Percentiles rank a stretch among this genome's conserved stretches.
phyloP scores from a whole-genome alignment of 2,888 invertebrate genomes.

The Gymnoscelis rufifasciata region DNA sequence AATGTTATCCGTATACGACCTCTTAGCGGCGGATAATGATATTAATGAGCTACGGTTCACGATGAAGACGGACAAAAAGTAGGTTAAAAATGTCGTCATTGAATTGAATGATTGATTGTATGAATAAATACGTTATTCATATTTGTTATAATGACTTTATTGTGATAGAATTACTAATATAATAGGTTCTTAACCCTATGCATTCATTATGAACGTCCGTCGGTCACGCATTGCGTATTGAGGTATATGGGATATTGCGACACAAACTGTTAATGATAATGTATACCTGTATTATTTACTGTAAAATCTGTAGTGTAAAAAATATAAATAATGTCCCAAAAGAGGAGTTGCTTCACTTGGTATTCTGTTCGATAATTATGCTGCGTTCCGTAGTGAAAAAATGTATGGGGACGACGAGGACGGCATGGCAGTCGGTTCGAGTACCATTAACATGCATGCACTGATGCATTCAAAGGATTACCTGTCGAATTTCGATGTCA shows the following conservation, averaged over 20 bases:
- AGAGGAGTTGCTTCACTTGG: constrained; percentile 47
- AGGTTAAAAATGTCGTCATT: too few relatives aligned
- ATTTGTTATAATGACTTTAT: constrained; percentile 35
- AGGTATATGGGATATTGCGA: constrained; percentile 64
- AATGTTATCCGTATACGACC: constrained; percentile 25
- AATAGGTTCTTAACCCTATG: constrained; percentile 64
- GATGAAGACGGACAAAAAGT: too few relatives aligned
- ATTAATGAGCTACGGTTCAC: constrained; percentile 7
- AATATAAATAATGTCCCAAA: constrained; percentile 48
- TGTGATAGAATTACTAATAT: constrained; percentile 49
- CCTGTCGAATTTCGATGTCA: constrained; percentile 56
- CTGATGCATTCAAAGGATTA: constrained; percentile 44
- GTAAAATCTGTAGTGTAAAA: constrained; percentile 40
- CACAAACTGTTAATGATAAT: constrained; percentile 38
- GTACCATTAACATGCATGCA: constrained; percentile 40
- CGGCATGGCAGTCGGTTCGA: constrained; percentile 11
- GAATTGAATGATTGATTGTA: too few relatives aligned
- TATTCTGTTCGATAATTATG: constrained; percentile 64
- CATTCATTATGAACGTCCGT: constrained; percentile 65
- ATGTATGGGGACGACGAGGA: constrained; percentile 27
- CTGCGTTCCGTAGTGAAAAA: too few relatives aligned
- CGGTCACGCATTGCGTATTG: constrained; percentile 61
- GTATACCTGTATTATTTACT: too few relatives aligned
- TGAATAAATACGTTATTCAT: background rate
- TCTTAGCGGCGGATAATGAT: constrained; percentile 12